These are phyloP conservation scores for Falco rusticolus DNA, from an alignment of 2,797 vertebrate genomes.

Conservation along the genomic window DNA sequence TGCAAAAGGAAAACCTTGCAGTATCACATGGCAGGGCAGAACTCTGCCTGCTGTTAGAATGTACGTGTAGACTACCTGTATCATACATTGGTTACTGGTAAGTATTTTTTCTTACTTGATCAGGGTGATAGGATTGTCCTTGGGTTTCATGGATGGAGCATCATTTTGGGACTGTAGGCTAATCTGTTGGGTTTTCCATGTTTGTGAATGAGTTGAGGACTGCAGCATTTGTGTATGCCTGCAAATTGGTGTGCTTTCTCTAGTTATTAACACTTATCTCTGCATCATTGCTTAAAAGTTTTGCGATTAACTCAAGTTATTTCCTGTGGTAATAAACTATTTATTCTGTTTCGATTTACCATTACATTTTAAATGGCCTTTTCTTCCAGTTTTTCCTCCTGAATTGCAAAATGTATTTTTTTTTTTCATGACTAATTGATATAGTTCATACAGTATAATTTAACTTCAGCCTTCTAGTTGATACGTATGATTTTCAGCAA, in stretches of 20 bases:
- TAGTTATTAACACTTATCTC: background rate
- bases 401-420: background rate
- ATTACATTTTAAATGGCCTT: background rate
- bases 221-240: background rate
- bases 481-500: background rate
- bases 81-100: slow-evolving; percentile 48
- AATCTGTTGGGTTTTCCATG: background rate
- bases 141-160: background rate
- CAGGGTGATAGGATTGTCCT: background rate
- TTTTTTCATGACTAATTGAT: background rate
- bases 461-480: background rate
- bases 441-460: background rate
- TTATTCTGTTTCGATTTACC: background rate
- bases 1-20: slow-evolving; percentile 58
- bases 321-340: background rate
- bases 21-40: slow-evolving; percentile 56
- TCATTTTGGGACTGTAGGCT: background rate
- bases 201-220: background rate
- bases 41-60: slow-evolving; percentile 62
- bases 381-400: background rate
- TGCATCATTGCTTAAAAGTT: background rate
- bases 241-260: background rate
- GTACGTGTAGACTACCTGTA: slow-evolving; percentile 57
- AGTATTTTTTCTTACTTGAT: slow-evolving; percentile 29
- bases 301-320: background rate